These are phyloP conservation scores for Clitarchus hookeri DNA, from an alignment of 2,888 invertebrate species.

Conservation along the genomic window DNA sequence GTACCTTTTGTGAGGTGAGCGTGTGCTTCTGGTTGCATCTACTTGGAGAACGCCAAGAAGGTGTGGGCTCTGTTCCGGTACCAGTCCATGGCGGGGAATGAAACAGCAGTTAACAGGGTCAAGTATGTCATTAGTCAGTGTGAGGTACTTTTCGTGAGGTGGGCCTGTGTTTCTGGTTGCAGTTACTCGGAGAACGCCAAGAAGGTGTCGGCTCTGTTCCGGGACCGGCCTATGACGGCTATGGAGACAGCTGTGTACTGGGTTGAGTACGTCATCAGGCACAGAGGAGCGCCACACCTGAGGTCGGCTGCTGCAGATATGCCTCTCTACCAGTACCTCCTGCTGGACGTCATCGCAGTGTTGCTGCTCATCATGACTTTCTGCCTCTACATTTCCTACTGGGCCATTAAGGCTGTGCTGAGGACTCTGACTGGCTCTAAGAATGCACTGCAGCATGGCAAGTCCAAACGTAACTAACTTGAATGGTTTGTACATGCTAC, in stretches of 20 bases:
- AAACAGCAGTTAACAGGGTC: too few relatives aligned
- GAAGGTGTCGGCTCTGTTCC: conserved; percentile 58
- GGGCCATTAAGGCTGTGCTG: background rate
- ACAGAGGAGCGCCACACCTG: conserved; percentile 61
- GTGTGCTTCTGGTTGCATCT: too few relatives aligned
- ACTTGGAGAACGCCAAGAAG: too few relatives aligned
- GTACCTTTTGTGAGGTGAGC: too few relatives aligned
- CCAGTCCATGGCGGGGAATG: too few relatives aligned
- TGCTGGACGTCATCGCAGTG: conserved; percentile 39
- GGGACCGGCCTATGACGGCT: conserved; percentile 63
- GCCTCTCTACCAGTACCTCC: conserved; percentile 53
- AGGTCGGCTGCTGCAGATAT: conserved; percentile 60
- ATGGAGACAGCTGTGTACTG: conserved; percentile 66
- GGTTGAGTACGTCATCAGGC: conserved; percentile 66
- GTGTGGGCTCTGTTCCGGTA: too few relatives aligned
- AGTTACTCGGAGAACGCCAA: conserved; percentile 61
- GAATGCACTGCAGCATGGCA: background rate
- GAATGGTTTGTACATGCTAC: too few relatives aligned
- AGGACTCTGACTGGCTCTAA: background rate
- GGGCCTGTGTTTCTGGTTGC: conserved; percentile 38
- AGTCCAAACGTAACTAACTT: background rate
- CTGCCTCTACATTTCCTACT: background rate
- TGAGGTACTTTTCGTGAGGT: background rate
- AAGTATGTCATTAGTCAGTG: too few relatives aligned
- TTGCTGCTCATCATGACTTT: conserved; percentile 21